A percentile compares a stretch with the other conserved stretches of the same genome.
Evolutionary conservation across 1,140 invertebrate species (phyloP).

Genomic region (Drosophila kanapiae): DNA sequence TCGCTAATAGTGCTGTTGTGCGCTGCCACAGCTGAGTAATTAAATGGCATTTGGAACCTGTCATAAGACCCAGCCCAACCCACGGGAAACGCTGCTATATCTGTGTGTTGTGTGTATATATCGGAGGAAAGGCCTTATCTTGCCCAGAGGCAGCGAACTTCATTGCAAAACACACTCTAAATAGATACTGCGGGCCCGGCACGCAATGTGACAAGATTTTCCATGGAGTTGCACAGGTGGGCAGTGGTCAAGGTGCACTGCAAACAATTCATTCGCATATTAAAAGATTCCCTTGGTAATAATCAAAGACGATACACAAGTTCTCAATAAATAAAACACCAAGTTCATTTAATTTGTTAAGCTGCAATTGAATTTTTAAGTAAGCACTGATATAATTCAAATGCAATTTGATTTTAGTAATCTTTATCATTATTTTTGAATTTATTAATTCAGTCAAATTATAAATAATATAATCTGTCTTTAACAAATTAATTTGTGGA

Average conservation of each 20-base stretch:
- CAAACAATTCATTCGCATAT: not conserved
- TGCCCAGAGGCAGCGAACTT: slow-evolving; percentile 83
- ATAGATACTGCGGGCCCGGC: slow-evolving; percentile 37
- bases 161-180: slow-evolving; percentile 67
- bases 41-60: slow-evolving; percentile 65
- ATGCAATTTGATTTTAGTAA: no score
- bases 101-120: not conserved
- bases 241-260: slow-evolving; percentile 34
- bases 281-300: not conserved
- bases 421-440: no score
- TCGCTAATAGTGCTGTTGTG: slow-evolving; percentile 20
- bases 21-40: slow-evolving; percentile 70
- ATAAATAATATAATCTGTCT: no score
- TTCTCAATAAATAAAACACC: no score
- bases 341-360: no score
- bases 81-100: slow-evolving; percentile 29
- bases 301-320: not conserved
- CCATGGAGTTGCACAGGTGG: slow-evolving; percentile 32
- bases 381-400: no score
- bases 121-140: slow-evolving; percentile 63
- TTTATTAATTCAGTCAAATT: no score
- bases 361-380: no score
- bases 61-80: slow-evolving; percentile 52
- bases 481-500: no score
- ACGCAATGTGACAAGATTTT: slow-evolving; percentile 75